Base-by-base conservation (phyloP, 2,888 invertebrate genomes). In the Strigamia crassipes region DNA sequence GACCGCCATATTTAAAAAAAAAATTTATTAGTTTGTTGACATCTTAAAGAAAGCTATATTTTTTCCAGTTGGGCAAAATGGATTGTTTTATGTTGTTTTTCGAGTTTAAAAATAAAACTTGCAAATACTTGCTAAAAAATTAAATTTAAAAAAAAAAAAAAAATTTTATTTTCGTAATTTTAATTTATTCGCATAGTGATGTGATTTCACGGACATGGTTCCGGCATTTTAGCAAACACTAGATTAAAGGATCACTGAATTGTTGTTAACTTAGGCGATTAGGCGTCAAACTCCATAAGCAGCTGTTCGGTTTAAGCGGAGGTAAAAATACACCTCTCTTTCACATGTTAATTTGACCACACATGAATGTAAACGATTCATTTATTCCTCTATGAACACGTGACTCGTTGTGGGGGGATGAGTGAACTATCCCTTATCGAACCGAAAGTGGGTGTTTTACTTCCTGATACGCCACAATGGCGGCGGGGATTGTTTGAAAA, bases 351-450 rank as follows among this genome's bases (percentile, higher is more conserved):
- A 51, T 51, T 51, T 18, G 51, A 51, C 51, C 51, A 51, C 51
- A 51, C 51, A 51, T 51, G 51, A 51, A 51, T 51, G 51, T 51
- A 51, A 51, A n/a, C 51, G 51, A 51, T 51, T 51, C 51, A 51
- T 51, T 51, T 51, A 46, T 51, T 6, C 51, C 1, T 51, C 15
- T 51, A 15, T 46, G 15, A 51, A n/a, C 51, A 51, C 51, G 51
- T 51, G 51, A 51, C 51, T 51, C n/a, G 18, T 51, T 18, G 51
- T 51, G 51, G 51, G 51, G 51, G 51, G n/a, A 51, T 51, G 51
- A 51, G 51, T 51, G 51, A 51, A 51, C 51, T 51, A 51, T 51
- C 51, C 51, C 51, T 51, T 51, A 51, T 51, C 12, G 46, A 46
- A n/a, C 51, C 51, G 51, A 51, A 51, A 51, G 51, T 51, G 51